Evolutionary conservation across 2,113 vertebrate genomes (phyloP).

Genomic region (Myrmecobius fasciatus): DNA sequence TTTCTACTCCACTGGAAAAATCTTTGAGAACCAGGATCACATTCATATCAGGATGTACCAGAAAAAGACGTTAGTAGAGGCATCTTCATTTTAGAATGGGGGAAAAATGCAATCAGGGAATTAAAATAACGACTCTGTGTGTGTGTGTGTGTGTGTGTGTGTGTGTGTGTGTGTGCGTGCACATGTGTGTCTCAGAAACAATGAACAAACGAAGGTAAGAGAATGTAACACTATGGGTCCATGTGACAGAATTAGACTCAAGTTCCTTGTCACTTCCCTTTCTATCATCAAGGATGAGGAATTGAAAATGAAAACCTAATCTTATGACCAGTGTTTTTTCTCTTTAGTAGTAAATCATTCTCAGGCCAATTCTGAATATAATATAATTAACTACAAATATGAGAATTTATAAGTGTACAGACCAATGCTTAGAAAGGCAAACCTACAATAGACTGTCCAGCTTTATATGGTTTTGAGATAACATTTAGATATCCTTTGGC

Average conservation of each 20-base stretch:
- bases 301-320: neutral
- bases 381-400: neutral
- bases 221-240: neutral
- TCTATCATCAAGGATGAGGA: neutral
- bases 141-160: neutral
- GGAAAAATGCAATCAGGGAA: neutral
- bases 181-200: no score
- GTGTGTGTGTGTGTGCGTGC: neutral
- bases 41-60: neutral
- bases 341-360: neutral
- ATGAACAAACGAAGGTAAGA: neutral
- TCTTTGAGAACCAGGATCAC: neutral
- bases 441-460: neutral
- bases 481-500: neutral
- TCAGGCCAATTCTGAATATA: neutral
- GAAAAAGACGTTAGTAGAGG: neutral
- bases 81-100: neutral
- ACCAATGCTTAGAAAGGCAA: neutral
- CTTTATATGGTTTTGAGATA: neutral
- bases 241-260: neutral
- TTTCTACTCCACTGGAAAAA: neutral
- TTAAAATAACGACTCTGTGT: neutral
- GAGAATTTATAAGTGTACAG: neutral
- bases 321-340: neutral
- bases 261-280: slow-evolving; percentile 22